These are phyloP conservation scores for Saxidomus purpurata DNA, from an alignment of 1,140 invertebrate species.

Conservation along the genomic window DNA sequence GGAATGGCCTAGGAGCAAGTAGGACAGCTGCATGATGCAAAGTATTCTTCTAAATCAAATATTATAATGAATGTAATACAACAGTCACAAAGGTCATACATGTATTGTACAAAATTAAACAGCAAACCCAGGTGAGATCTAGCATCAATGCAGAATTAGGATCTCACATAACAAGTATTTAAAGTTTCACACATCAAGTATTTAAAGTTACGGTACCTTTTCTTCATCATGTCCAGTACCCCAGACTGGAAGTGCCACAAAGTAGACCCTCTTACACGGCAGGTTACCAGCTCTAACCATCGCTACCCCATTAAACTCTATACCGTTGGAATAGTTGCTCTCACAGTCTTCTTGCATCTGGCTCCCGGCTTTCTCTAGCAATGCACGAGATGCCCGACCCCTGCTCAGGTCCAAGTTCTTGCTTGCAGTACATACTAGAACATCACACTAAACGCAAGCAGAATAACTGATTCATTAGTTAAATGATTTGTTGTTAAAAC, in stretches of 20 bases:
- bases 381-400: conserved; percentile 36
- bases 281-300: conserved; percentile 45
- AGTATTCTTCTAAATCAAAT: no score
- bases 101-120: no score
- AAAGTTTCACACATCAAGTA: no score
- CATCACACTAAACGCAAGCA: conserved; percentile 41
- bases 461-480: background rate
- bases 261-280: conserved; percentile 40
- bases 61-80: no score
- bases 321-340: conserved; percentile 42
- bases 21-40: no score
- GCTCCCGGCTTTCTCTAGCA: conserved; percentile 29
- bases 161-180: no score
- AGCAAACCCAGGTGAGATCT: no score
- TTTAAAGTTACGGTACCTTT: no score
- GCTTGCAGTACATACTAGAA: conserved; percentile 51
- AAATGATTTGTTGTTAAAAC: no score
- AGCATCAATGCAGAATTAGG: no score
- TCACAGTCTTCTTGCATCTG: conserved; percentile 33
- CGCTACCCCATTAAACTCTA: conserved; percentile 39
- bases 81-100: no score
- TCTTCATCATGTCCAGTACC: conserved; percentile 29
- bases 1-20: no score
- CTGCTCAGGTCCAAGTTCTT: conserved; percentile 1
- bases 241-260: conserved; percentile 48